phyloP scores from a whole-genome alignment of 2,888 invertebrate species.

The Ceriagrion tenellum region DNA sequence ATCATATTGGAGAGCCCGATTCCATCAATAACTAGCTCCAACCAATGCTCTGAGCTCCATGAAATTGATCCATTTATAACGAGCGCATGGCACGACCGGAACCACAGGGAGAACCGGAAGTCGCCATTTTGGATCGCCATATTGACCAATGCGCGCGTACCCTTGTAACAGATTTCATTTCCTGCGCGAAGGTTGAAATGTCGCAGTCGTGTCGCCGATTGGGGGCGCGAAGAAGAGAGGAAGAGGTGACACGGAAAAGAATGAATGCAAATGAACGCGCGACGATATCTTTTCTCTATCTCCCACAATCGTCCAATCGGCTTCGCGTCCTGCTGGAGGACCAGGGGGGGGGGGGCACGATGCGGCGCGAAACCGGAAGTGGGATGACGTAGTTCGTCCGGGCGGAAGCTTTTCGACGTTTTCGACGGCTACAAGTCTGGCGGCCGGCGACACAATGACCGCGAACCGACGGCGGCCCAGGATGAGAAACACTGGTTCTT shows the following conservation, averaged over 20 bases:
- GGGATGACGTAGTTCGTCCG: not conserved
- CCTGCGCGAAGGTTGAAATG: constrained; percentile 4
- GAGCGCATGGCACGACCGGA: not conserved
- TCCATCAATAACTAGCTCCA: no score
- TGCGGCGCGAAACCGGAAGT: not conserved
- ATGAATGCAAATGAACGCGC: constrained; percentile 7
- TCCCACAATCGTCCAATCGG: not conserved
- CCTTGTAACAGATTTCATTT: constrained; percentile 27
- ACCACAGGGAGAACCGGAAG: not conserved
- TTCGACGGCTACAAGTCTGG: not conserved
- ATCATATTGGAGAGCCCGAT: not conserved
- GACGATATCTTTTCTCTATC: not conserved
- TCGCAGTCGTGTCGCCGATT: not conserved
- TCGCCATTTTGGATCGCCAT: not conserved
- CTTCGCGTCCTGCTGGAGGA: not conserved
- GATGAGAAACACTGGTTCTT: not conserved
- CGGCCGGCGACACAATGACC: not conserved
- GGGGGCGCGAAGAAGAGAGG: not conserved
- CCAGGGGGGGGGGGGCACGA: not conserved
- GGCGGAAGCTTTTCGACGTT: not conserved
- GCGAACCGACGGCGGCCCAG: not conserved
- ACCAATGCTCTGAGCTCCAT: no score
- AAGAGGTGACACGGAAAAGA: constrained; percentile 8
- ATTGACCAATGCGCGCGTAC: not conserved
- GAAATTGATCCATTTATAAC: not conserved